Base-by-base conservation (phyloP, 2,113 vertebrate species). In the Philantomba maxwellii region DNA sequence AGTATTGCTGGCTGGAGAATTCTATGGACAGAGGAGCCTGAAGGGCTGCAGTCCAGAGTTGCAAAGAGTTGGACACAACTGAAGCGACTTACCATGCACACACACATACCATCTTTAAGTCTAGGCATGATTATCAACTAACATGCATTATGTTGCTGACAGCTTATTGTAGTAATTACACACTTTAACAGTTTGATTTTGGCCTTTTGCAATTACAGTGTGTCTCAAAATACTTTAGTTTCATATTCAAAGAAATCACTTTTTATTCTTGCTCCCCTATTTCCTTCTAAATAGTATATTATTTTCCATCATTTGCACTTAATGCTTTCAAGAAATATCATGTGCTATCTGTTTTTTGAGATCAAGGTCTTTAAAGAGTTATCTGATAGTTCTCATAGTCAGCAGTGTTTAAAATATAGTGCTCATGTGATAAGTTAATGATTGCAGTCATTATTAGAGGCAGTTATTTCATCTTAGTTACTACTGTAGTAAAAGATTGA, bases 131-230 rank as follows among this genome's bases (percentile, higher is more conserved):
- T 96, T 23, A 58, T 89, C 33, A 57, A 1, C 25, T 81, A 62
- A 47, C n/a, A n/a, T 66, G 2, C 26, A 10, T 90, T 80, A 60
- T 5, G 25, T 66, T 86, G 4, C 80, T 97, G 89, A 73, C 45
- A 84, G 23, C 30, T 70, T 93, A 84, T 55, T 93, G 57, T 43
- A 33, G 51, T 93, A 97, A 82, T 97, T 87, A 93, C 9, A 94
- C 47, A 82, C 9, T 16, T 53, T 53, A 82, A 53, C 16, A 51
- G n/a, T 87, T 90, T 92, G 33, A 30, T 89, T 94, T 96, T 51
- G 43, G 36, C 23, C 93, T 81, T 77, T 47, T 53, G 88, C n/a
- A 77, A 60, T 64, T 81, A 15, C 33, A 80, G 21, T 49, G 28
- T 78, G 11, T 64, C 53, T 93, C 62, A 89, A 21, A 94, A 90